Evolutionary conservation across 2,888 invertebrate genomes (phyloP), one percentile per base, ranked within the genome.

Genomic region (Artemia sinica): DNA sequence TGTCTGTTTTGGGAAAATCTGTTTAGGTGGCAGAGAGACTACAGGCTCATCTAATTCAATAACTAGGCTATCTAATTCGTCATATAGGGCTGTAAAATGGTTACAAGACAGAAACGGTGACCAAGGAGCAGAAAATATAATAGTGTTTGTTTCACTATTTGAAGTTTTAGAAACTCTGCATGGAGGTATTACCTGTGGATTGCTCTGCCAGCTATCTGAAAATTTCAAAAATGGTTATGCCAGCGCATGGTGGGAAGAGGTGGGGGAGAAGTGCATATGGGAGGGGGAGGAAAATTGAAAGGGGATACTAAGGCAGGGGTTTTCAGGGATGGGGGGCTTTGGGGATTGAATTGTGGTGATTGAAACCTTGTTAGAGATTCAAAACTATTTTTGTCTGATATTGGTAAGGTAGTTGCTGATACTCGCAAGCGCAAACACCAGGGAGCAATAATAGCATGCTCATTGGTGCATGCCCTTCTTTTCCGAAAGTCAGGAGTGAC

Each of bases 31-130:
- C 8, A 58, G 58, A 58, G 9, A 58, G 9, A 58, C 58, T 58
- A 8, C 58, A 58, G 58, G 58, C 58, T 58, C 58, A 58, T 58
- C 58, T 58, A 58, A 58, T 58, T 58, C 11, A 58, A 58, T 58
- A 10, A 58, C 58, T 58, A 58, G 58, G 10, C 58, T 58, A 58
- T 58, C 8, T 58, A 10, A 58, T 58, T 9, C 58, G 1, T 58
- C 10, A 8, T 58, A 9, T 1, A 10, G 10, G 8, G 9, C 58
- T 10, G 10, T 1, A 58, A 58, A 9, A 18, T 2, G 10, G 2
- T 18, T 18, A 18, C 18, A 18, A 18, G 18, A 18, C 18, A 18
- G 18, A 18, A 18, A 18, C 18, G 1, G 18, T 18, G 18, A 18
- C 18, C 18, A 18, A 18, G 18, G 18, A 18, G 18, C 18, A 18